phyloP scores from a whole-genome alignment of 2,797 vertebrate genomes.

The Megalops cyprinoides region DNA sequence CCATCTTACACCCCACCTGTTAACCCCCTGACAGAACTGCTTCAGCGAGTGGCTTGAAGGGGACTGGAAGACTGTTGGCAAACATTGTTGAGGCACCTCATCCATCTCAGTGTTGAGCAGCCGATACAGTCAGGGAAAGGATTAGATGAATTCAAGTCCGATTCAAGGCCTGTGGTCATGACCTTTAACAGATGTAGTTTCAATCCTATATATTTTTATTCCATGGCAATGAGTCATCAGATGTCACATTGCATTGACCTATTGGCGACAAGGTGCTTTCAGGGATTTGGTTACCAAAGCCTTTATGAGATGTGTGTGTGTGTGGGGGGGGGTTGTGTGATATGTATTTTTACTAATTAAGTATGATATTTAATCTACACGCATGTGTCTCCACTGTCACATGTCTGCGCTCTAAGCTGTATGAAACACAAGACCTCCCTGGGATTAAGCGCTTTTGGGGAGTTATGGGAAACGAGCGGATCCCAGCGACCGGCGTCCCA shows the following conservation, averaged over 20 bases:
- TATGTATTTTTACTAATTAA: slow-evolving; percentile 69
- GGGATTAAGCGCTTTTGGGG: slow-evolving; percentile 75
- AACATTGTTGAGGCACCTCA: slow-evolving; percentile 29
- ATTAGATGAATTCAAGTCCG: slow-evolving; percentile 36
- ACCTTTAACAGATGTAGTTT: not conserved
- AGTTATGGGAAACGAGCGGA: slow-evolving; percentile 63
- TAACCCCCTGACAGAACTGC: slow-evolving; percentile 49
- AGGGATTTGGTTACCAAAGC: slow-evolving; percentile 4
- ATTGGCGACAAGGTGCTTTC: slow-evolving; percentile 58
- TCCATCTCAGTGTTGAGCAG: slow-evolving; percentile 28
- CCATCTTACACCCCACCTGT: slow-evolving; percentile 58
- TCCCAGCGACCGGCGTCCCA: slow-evolving; percentile 38
- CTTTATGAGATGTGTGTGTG: not conserved
- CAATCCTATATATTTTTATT: slow-evolving; percentile 50
- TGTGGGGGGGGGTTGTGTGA: slow-evolving; percentile 42
- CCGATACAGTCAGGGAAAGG: slow-evolving; percentile 26
- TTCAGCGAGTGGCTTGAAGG: slow-evolving; percentile 41
- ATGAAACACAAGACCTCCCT: slow-evolving; percentile 68
- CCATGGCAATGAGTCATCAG: slow-evolving; percentile 47
- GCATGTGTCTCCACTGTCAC: slow-evolving; percentile 65
- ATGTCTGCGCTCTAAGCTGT: slow-evolving; percentile 69
- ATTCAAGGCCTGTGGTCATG: slow-evolving; percentile 35
- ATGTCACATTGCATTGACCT: slow-evolving; percentile 50
- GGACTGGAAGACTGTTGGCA: slow-evolving; percentile 9
- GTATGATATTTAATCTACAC: slow-evolving; percentile 72